Conservation (phyloP, 2,888 invertebrate species). For the Eupithecia abbreviata region DNA sequence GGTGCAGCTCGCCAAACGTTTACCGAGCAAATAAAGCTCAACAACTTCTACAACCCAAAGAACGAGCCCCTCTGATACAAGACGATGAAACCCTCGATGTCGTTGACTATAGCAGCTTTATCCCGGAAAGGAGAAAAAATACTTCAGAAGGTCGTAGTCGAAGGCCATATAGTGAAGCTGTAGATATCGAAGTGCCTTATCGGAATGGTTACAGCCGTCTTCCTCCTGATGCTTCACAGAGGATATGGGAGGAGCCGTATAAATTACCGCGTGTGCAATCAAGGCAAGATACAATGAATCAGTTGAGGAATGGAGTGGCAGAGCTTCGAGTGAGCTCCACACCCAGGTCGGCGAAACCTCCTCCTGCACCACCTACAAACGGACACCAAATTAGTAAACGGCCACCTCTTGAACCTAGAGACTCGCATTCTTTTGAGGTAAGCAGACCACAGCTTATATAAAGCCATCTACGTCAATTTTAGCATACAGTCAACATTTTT, state of each 20-base stretch:
- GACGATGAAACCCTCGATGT: constrained; percentile 76
- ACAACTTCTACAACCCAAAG: constrained; percentile 52
- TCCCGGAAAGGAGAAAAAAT: constrained; percentile 68
- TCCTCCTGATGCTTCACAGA: constrained; percentile 62
- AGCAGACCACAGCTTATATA: neutral
- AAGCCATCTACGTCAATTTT: neutral
- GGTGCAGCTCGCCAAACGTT: constrained; percentile 79
- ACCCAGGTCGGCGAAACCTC: constrained; percentile 71
- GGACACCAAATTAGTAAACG: constrained; percentile 58
- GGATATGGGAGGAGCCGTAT: constrained; percentile 78
- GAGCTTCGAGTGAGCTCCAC: constrained; percentile 76
- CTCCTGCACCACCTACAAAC: constrained; percentile 66
- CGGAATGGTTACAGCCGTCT: constrained; percentile 73
- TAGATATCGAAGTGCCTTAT: constrained; percentile 71
- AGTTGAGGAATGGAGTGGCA: constrained; percentile 71
- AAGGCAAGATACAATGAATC: constrained; percentile 72
- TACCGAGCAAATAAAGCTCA: constrained; percentile 67
- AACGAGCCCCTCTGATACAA: constrained; percentile 66
- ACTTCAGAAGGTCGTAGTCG: constrained; percentile 65
- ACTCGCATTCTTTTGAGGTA: constrained; percentile 77
- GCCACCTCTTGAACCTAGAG: constrained; percentile 76
- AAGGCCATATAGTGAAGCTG: constrained; percentile 78
- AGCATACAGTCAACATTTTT: neutral
- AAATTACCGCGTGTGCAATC: constrained; percentile 74
- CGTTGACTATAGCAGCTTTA: constrained; percentile 67